These are phyloP conservation scores for Glyphotaelius pellucidus DNA, from an alignment of 2,888 invertebrate genomes.

Conservation along the genomic window DNA sequence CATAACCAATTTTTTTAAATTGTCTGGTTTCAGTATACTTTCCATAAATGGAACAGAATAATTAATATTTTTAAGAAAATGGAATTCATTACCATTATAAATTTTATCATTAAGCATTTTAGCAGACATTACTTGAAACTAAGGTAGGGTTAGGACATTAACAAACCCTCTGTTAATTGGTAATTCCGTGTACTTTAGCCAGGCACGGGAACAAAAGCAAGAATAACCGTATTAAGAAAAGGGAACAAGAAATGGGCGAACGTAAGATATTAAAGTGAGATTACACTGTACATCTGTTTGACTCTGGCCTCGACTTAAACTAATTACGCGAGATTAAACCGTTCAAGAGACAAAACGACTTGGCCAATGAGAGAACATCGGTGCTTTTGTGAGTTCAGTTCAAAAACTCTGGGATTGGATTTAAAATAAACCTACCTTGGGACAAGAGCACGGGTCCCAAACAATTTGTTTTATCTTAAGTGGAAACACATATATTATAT, in stretches of 20 bases:
- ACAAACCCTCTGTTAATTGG: not conserved
- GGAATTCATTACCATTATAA: not conserved
- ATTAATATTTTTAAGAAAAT: not conserved
- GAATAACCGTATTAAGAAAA: not conserved
- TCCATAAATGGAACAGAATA: not conserved
- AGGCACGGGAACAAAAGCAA: not conserved
- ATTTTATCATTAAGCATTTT: not conserved
- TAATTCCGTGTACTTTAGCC: not conserved
- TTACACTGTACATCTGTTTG: conserved; percentile 64
- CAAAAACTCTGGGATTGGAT: conserved; percentile 12
- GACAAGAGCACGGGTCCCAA: not conserved
- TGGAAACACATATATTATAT: not conserved
- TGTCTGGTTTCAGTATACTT: not conserved
- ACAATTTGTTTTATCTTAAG: not conserved
- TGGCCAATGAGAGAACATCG: conserved; percentile 42
- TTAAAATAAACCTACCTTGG: not conserved
- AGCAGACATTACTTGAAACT: not conserved
- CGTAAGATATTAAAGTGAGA: conserved; percentile 59
- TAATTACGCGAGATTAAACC: conserved; percentile 63
- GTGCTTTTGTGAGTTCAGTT: conserved; percentile 29
- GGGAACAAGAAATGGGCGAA: conserved; percentile 19
- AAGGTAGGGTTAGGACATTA: not conserved
- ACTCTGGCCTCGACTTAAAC: conserved; percentile 63
- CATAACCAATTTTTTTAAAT: not conserved
- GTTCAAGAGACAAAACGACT: conserved; percentile 56